Conservation (phyloP, 1,140 invertebrate genomes). For the Neodiprion lecontei region DNA sequence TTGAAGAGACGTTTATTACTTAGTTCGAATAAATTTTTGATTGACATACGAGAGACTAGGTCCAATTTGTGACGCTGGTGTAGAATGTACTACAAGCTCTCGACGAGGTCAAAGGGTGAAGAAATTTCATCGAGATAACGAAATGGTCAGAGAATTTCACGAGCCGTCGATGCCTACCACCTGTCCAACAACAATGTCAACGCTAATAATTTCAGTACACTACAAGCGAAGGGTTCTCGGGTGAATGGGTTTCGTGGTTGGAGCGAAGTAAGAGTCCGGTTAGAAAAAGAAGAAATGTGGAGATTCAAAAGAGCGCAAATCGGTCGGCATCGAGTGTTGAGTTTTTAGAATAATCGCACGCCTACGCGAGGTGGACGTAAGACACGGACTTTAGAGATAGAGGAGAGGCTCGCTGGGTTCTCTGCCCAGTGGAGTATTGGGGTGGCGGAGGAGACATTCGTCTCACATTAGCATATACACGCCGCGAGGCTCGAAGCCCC, state of each 20-base stretch:
- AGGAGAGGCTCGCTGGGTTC: background rate
- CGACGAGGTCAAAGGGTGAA: too few species aligned
- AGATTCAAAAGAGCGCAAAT: background rate
- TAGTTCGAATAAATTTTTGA: too few species aligned
- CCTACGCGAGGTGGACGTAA: background rate
- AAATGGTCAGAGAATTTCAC: background rate
- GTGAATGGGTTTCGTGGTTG: background rate
- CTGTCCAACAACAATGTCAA: background rate
- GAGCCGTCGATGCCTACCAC: too few species aligned
- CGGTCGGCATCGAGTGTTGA: background rate
- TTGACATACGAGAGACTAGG: too few species aligned
- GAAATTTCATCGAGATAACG: background rate
- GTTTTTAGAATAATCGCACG: constrained; percentile 3
- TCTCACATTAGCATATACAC: constrained; percentile 59
- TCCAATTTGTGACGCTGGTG: too few species aligned
- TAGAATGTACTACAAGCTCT: too few species aligned
- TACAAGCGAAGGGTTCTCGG: background rate
- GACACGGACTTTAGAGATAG: constrained; percentile 6
- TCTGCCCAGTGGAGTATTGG: background rate
- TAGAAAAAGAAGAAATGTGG: background rate
- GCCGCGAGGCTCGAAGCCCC: constrained; percentile 35
- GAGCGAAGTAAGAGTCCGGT: background rate
- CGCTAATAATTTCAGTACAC: background rate
- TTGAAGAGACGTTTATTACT: too few species aligned
- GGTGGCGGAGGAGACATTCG: constrained; percentile 39